These are phyloP conservation scores for Pseudorhombus dupliciocellatus DNA, from an alignment of 2,113 vertebrate species.

Conservation along the genomic window DNA sequence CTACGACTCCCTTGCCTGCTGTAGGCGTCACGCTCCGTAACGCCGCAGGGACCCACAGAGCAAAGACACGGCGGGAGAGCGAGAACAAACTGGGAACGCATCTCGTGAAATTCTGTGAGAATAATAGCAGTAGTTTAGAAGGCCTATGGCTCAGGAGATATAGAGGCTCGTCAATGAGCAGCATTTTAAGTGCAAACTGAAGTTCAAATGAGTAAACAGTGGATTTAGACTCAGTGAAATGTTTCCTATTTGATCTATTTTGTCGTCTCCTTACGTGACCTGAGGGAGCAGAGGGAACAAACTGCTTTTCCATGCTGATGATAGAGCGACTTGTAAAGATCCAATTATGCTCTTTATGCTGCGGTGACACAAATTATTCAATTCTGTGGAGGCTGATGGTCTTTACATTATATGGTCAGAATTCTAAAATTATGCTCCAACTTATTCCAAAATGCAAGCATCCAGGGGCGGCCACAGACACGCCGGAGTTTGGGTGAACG, in stretches of 20 bases:
- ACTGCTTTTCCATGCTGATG: conserved; percentile 7
- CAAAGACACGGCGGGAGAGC: not conserved
- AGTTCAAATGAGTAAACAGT: not conserved
- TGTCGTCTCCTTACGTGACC: not conserved
- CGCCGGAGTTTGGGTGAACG: conserved; percentile 11
- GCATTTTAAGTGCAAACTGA: too few relatives aligned
- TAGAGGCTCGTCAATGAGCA: too few relatives aligned
- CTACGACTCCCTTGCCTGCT: conserved; percentile 59
- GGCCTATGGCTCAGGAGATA: not conserved
- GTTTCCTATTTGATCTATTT: not conserved
- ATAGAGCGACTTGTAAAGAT: conserved; percentile 11
- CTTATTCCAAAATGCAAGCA: conserved; percentile 14
- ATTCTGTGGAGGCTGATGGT: conserved; percentile 1
- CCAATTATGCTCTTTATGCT: conserved; percentile 21
- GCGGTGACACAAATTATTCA: conserved; percentile 11
- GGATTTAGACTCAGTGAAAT: not conserved
- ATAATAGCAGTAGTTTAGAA: not conserved
- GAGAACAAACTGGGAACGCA: not conserved
- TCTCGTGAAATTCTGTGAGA: not conserved
- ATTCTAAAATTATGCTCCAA: conserved; percentile 33
- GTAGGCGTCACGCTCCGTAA: conserved; percentile 45
- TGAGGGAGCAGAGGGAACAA: conserved; percentile 8
- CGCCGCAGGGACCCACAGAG: conserved; percentile 26
- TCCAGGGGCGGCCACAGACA: conserved; percentile 12
- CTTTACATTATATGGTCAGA: conserved; percentile 22